Evolutionary conservation across 64 coral and sea anemone species (phyloP), one percentile per base, ranked within the genome.

Genomic region (Actinia tenebrosa): DNA sequence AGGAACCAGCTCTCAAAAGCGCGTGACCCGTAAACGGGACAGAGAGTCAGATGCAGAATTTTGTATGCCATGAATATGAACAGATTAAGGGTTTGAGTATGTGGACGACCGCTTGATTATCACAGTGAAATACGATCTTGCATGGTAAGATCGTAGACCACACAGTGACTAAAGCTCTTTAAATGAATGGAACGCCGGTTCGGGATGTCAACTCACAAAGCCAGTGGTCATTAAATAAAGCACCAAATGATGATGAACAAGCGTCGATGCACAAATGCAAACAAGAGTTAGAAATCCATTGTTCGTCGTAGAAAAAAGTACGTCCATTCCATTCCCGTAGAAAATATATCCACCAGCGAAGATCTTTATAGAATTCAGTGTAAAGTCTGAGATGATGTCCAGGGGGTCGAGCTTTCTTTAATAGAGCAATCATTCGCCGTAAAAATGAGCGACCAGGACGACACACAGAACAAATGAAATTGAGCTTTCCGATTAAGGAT

Each of bases 401-500:
- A 8, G 82, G 82, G n/a, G 37, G 53, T 26, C 82, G 53, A 3
- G 53, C 82, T 58, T 84, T 84, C 50, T 54, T 56, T 3, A 56
- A 22, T 84, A 84, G 50, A 30, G 82, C 78, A 45, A 89, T 89
- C 87, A 82, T 82, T 20, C 87, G n/a, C 0, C 59, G 78, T 17
- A 82, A 43, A 68, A 89, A 89, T 3, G 87, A 63, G 47, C 87
- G 64, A 10, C 87, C 87, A 75, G 87, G 79, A 16, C 78, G 17
- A 42, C 87, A 89, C 13, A 89, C 78, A 26, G 42, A 47, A 63
- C 79, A 89, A 79, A 79, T 79, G 45, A 79, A 79, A 45, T 88
- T 88, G 3, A 88, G 60, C 58, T 88, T 88, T 16, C 86, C 86
- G 61, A 88, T 79, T 16, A 80, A 25, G 44, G 82, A 88, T 55